Base-by-base conservation (phyloP, 2,888 invertebrate genomes). In the Cistogaster globosa region DNA sequence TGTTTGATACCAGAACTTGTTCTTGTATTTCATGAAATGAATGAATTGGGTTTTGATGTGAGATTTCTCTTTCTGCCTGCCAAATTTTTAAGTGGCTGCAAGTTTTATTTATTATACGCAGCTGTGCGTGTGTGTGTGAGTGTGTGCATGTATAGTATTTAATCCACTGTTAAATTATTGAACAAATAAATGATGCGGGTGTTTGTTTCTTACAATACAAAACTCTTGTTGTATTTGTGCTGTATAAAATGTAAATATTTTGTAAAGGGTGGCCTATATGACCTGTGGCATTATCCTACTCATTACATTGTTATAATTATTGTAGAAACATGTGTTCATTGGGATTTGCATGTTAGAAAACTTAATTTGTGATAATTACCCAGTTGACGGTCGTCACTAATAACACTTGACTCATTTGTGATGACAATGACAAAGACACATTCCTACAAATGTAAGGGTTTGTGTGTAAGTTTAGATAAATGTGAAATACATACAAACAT, bases 131-230 rank as follows among this genome's bases (percentile, higher is more conserved):
- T 36, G 32, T n/a, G 18, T 7, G 0, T 55, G 38, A 16, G 22
- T 57, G 63, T 74, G 42, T 14, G 18, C 57, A 18, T 55, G 78
- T 86, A 32, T 69, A 63, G 84, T 81, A 86, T 80, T 83, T 86
- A 77, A 87, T 83, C 84, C 87, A 84, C 82, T 86, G 87, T 80
- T 87, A 87, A 86, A 83, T 86, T 82, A 86, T 86, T 87, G 86
- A 82, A 60, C 76, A 71, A 65, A 65, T 79, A 86, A 80, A 51
- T 79, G 51, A 20, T 18, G 51, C 8, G 20, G 51, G n/a, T 53
- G 83, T 83, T 67, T 82, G 74, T 58, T 45, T 67, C 42, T 77
- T 58, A 38, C 53, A 65, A 26, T 82, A 53, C 38, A 20, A 45
- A 67, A 22, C 51, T 58, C 65, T 32, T 58, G 32, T 51, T 32